Evolutionary conservation across 2,113 vertebrate species (phyloP), one percentile per base, ranked within the genome.

Genomic region (Trinectes maculatus): DNA sequence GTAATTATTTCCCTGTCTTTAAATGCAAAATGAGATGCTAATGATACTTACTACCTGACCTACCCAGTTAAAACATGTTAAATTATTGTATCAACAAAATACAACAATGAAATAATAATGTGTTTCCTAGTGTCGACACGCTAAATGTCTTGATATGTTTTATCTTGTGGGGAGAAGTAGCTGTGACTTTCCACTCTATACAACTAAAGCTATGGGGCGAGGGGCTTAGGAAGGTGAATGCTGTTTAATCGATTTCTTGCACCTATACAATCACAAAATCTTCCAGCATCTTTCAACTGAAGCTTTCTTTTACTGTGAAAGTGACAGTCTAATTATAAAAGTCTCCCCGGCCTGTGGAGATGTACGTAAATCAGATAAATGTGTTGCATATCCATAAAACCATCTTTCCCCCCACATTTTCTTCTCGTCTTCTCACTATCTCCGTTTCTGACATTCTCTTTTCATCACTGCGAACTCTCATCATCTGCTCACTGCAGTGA

Each of bases 401-500:
- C n/a, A n/a, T n/a, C n/a, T n/a, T n/a, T 49, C 15, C 21, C 9
- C 16, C 13, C 29, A 9, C 19, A 43, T 21, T 31, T 18, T 51
- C 26, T 28, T 0, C 22, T 33, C 29, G 16, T 29, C 39, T 24
- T 55, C 36, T 61, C 33, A 24, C 8, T 8, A 24, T 59, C 24
- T 54, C n/a, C 34, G 18, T 80, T 36, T 58, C 29, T 61, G 9
- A 61, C 2, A 3, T 0, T 54, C 31, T 40, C 39, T 63, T 59
- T 62, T 48, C 26, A 65, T 40, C 29, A 42, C 24, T 66, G 63
- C 58, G 18, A 53, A 40, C 28, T 33, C 61, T 18, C 24, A 62
- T 68, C 69, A 53, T 33, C 42, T 46, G 21, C 59, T 77, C 47
- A 46, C 49, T 63, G 47, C 28, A 48, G 48, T 48, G 34, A 58